phyloP scores from a whole-genome alignment of 2,113 vertebrate genomes.

The Tylochromis polylepis region DNA sequence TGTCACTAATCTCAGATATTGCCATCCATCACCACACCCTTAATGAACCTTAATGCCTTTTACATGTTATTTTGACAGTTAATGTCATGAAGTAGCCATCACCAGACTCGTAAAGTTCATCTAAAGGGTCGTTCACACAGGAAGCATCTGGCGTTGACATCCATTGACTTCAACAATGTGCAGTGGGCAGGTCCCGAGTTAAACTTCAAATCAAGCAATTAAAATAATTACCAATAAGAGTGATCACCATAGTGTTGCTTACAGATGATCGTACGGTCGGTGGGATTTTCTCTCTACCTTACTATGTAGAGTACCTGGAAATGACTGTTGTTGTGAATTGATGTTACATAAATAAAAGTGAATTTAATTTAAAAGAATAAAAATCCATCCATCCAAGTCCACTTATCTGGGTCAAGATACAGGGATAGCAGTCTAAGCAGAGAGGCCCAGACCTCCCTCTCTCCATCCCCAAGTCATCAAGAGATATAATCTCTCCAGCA shows the following conservation, averaged over 20 bases:
- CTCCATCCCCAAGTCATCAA: not conserved
- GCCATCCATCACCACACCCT: not conserved
- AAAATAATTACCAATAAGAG: not conserved
- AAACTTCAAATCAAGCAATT: not conserved
- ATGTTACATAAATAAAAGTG: not conserved
- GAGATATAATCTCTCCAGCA: not conserved
- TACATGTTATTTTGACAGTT: not conserved
- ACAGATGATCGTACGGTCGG: not conserved
- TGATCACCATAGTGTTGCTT: not conserved
- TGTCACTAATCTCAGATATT: not conserved
- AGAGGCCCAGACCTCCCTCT: not conserved
- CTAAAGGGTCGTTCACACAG: not conserved
- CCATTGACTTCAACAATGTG: no score
- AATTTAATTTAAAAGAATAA: not conserved
- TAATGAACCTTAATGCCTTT: not conserved
- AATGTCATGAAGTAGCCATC: not conserved
- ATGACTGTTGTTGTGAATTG: not conserved
- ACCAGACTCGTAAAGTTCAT: not conserved
- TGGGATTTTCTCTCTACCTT: not conserved
- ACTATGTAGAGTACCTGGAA: not conserved
- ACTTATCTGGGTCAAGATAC: not conserved
- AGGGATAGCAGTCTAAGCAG: not conserved
- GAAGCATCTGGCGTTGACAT: no score
- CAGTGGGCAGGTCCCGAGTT: not conserved
- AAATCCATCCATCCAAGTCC: not conserved